Evolutionary conservation across 1,140 invertebrate genomes (phyloP).

Genomic region (Zaprionus inermis): DNA sequence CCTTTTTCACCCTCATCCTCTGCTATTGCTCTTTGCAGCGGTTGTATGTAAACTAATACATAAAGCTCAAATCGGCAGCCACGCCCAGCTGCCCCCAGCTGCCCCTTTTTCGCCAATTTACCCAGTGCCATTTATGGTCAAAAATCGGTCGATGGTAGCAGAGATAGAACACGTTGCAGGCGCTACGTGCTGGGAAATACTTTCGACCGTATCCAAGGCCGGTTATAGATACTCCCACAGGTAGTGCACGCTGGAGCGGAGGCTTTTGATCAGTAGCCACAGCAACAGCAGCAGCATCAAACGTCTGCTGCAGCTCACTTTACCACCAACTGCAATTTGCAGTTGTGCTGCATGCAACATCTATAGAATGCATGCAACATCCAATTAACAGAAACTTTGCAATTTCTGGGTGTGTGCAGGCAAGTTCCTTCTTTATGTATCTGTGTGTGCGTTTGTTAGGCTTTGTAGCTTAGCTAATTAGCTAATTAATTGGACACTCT

Average conservation of each 20-base stretch:
- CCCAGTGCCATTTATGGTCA: conserved; percentile 54
- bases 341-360: conserved; percentile 21
- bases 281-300: conserved; percentile 18
- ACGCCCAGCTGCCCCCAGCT: conserved; percentile 15
- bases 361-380: conserved; percentile 13
- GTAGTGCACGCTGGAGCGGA: conserved; percentile 19
- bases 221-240: conserved; percentile 12
- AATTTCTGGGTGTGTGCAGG: conserved; percentile 2
- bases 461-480: conserved; percentile 44
- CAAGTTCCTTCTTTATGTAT: neutral
- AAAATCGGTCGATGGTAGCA: conserved; percentile 40
- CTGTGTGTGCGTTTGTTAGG: conserved; percentile 13
- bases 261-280: too few species aligned
- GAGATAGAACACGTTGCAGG: conserved; percentile 7
- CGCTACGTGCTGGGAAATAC: conserved; percentile 21
- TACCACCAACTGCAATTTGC: conserved; percentile 5
- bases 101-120: too few species aligned
- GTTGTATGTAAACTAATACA: conserved; percentile 60
- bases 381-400: conserved; percentile 37
- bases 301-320: conserved; percentile 22
- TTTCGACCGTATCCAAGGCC: conserved; percentile 7
- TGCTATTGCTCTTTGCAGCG: neutral
- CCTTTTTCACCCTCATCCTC: neutral
- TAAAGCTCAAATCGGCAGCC: conserved; percentile 43
- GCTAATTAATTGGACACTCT: conserved; percentile 44